Evolutionary conservation across 64 coral and sea anemone species (phyloP).

Genomic region (Pocillopora damicornis): DNA sequence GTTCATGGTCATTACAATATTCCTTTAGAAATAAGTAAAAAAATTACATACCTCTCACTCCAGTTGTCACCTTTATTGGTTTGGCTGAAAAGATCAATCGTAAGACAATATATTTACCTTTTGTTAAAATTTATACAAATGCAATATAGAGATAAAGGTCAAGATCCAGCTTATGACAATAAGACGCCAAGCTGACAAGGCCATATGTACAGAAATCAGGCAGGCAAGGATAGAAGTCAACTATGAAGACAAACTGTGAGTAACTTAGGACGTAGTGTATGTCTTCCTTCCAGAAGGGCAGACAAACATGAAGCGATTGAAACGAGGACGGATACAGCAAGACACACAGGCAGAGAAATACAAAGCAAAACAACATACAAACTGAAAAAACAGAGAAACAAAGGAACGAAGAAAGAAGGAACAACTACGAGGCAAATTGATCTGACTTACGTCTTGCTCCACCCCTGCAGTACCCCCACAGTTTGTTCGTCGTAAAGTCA

Average conservation of each 20-base stretch:
- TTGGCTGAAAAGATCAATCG: conserved; percentile 13
- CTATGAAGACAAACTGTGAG: not conserved
- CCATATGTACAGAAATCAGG: too few species aligned
- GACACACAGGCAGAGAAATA: not conserved
- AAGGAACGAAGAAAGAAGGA: not conserved
- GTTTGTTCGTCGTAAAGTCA: conserved; percentile 29
- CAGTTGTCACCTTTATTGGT: conserved; percentile 17
- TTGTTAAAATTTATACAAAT: too few species aligned
- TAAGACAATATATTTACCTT: not conserved
- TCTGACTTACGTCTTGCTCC: conserved; percentile 19
- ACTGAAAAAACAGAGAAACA: not conserved
- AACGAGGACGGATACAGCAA: not conserved
- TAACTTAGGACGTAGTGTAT: not conserved
- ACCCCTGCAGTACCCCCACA: conserved; percentile 46
- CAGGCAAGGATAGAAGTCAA: too few species aligned
- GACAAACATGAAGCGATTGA: not conserved
- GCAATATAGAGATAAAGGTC: too few species aligned
- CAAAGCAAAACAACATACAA: not conserved
- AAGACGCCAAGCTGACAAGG: too few species aligned
- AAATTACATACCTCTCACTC: conserved; percentile 11
- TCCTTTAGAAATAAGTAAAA: not conserved
- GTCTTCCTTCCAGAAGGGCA: not conserved
- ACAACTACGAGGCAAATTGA: not conserved
- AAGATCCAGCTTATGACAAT: too few species aligned
- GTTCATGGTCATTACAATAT: not conserved